Percentiles rank a stretch among this genome's conserved stretches.
Conservation (phyloP, 2,888 invertebrate species). For the Nymphalis polychloros region DNA sequence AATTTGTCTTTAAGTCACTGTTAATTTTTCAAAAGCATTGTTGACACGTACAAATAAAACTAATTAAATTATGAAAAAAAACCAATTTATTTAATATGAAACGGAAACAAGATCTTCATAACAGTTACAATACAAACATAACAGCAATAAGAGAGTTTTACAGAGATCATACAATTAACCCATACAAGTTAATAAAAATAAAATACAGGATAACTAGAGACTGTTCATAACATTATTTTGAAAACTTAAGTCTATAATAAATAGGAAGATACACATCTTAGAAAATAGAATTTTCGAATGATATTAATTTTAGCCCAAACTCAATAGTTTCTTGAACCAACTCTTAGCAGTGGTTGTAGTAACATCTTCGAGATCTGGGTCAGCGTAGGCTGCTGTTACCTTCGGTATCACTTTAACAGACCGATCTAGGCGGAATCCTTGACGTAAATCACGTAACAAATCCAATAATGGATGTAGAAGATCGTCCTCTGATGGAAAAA, state of each 20-base stretch:
- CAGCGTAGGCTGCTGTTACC: slow-evolving; percentile 50
- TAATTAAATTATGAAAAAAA: too few relatives aligned
- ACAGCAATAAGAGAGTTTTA: background rate
- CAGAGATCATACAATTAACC: background rate
- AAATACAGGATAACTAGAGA: background rate
- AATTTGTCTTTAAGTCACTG: background rate
- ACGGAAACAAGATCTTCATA: too few relatives aligned
- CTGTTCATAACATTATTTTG: background rate
- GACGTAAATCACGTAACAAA: slow-evolving; percentile 57
- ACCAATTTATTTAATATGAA: too few relatives aligned
- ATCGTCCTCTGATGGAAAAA: slow-evolving; percentile 50
- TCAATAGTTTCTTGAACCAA: slow-evolving; percentile 46
- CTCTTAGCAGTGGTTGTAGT: slow-evolving; percentile 48
- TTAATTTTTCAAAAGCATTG: background rate
- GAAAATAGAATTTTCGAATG: background rate
- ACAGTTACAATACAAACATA: background rate
- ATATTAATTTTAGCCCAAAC: slow-evolving; percentile 20
- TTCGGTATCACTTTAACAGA: slow-evolving; percentile 27
- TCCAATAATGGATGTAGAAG: slow-evolving; percentile 54
- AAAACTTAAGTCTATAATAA: background rate
- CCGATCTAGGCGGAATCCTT: slow-evolving; percentile 54
- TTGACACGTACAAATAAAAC: too few relatives aligned
- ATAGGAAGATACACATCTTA: background rate
- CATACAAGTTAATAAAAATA: background rate
- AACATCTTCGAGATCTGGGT: slow-evolving; percentile 44